phyloP scores from a whole-genome alignment of 23 tunicate species.

The Botrylloides violaceus region DNA sequence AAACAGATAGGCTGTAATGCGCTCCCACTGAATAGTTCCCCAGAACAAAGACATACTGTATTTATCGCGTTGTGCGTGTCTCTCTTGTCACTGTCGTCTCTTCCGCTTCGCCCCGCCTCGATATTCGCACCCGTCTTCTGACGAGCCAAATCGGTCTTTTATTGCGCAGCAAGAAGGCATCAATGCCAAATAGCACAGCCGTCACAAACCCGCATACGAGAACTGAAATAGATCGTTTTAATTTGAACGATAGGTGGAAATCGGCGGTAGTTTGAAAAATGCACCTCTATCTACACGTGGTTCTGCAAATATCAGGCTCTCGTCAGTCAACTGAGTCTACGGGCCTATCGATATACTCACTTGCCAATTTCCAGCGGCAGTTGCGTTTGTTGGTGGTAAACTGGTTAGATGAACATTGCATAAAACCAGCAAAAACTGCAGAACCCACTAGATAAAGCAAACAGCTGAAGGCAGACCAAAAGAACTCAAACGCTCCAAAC shows the following conservation, averaged over 20 bases:
- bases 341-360: not conserved
- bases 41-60: too few relatives aligned
- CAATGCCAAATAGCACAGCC: constrained; percentile 49
- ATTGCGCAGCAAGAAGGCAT: constrained; percentile 41
- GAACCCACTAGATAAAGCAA: constrained; percentile 47
- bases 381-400: not conserved
- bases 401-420: constrained; percentile 9
- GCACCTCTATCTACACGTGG: too few relatives aligned
- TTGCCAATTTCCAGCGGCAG: not conserved
- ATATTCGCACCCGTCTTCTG: constrained; percentile 9
- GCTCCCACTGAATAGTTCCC: too few relatives aligned
- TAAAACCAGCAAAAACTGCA: constrained; percentile 45
- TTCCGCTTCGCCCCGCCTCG: not conserved
- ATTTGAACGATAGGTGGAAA: not conserved
- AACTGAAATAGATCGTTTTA: too few relatives aligned
- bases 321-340: too few relatives aligned
- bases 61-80: too few relatives aligned
- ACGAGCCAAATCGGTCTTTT: constrained; percentile 46
- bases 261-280: too few relatives aligned
- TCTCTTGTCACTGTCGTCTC: constrained; percentile 12
- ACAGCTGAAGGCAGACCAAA: constrained; percentile 65
- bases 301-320: too few relatives aligned
- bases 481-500: constrained; percentile 52
- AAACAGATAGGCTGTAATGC: too few relatives aligned
- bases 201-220: constrained; percentile 48